Evolutionary conservation across 1,140 invertebrate genomes (phyloP).

Genomic region (Drosophila funebris): DNA sequence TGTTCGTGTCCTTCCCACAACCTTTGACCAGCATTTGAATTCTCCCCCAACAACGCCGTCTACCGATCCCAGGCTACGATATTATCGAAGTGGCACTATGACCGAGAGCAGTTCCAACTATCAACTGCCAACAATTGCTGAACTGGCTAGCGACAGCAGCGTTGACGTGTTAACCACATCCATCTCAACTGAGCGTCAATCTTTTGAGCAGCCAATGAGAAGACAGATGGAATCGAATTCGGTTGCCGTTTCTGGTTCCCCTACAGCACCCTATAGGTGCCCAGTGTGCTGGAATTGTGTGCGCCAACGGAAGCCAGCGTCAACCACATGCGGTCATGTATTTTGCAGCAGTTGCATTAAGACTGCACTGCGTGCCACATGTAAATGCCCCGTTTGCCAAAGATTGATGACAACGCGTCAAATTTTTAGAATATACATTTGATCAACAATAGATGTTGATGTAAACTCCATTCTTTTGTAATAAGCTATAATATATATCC

Average conservation of each 20-base stretch:
- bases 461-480: not conserved
- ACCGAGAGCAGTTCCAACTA: not conserved
- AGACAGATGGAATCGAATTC: not conserved
- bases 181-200: not conserved
- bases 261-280: constrained; percentile 19
- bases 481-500: not conserved
- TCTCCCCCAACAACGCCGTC: not conserved
- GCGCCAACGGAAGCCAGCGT: constrained; percentile 3
- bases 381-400: constrained; percentile 38
- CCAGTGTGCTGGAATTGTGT: constrained; percentile 34
- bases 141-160: not conserved
- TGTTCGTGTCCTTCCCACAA: too few relatives aligned
- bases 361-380: constrained; percentile 8
- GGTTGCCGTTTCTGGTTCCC: not conserved
- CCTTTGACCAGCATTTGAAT: not conserved
- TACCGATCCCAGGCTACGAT: not conserved
- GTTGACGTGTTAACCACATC: not conserved
- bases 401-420: constrained; percentile 5
- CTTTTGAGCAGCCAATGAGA: not conserved
- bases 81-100: not conserved
- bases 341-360: constrained; percentile 35
- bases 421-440: constrained; percentile 39
- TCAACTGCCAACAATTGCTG: not conserved
- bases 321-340: constrained; percentile 41
- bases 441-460: not conserved